Conservation (phyloP, 2,113 vertebrate species). For the Pampusana beccarii region DNA sequence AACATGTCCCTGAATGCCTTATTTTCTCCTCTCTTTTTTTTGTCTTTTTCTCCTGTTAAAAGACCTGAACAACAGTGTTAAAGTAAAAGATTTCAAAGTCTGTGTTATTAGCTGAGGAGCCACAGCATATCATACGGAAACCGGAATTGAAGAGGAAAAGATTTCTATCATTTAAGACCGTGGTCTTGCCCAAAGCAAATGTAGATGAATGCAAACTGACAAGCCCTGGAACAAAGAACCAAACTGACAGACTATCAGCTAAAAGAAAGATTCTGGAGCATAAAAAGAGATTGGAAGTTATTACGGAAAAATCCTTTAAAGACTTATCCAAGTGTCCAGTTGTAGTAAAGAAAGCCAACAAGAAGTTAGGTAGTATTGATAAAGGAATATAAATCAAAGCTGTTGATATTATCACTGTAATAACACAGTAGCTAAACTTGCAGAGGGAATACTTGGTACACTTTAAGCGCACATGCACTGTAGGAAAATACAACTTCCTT, state of each 20-base stretch:
- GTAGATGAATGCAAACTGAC: slow-evolving; percentile 38
- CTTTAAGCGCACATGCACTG: not conserved
- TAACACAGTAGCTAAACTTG: not conserved
- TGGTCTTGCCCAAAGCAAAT: slow-evolving; percentile 54
- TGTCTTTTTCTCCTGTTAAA: not conserved
- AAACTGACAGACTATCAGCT: slow-evolving; percentile 1
- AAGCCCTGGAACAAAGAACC: slow-evolving; percentile 27
- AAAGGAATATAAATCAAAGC: slow-evolving; percentile 36
- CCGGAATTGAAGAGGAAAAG: slow-evolving; percentile 1
- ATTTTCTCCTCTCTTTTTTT: not conserved
- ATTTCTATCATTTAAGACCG: slow-evolving; percentile 4
- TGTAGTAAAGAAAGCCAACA: slow-evolving; percentile 35
- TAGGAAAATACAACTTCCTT: not conserved
- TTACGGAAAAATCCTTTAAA: slow-evolving; percentile 45
- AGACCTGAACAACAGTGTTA: not conserved
- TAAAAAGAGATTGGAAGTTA: slow-evolving; percentile 26
- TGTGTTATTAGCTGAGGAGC: slow-evolving; percentile 7
- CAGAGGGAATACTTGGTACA: not conserved
- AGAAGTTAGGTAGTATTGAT: not conserved
- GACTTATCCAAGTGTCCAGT: not conserved
- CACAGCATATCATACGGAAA: slow-evolving; percentile 18
- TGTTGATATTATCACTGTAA: slow-evolving; percentile 24
- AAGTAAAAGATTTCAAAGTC: not conserved
- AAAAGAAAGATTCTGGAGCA: slow-evolving; percentile 26
- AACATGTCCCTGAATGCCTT: not conserved